Evolutionary conservation across 1,140 invertebrate genomes (phyloP), one percentile per base, ranked within the genome.

Genomic region (Megalopta genalis): DNA sequence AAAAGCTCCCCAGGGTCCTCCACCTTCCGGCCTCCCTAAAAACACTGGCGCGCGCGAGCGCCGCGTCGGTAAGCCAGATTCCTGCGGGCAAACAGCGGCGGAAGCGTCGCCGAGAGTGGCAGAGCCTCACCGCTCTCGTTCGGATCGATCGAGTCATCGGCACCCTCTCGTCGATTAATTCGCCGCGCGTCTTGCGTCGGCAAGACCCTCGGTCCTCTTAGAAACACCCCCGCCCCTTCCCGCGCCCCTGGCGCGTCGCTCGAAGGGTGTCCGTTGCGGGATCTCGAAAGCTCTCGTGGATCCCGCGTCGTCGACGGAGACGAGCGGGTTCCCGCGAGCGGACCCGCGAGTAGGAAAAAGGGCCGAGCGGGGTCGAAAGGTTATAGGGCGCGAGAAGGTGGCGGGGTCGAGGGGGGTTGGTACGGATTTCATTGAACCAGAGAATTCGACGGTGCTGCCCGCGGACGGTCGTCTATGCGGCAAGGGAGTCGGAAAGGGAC

Each of bases 401-500:
- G 70, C 64, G 42, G 39, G 23, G 46, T 52, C 25, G 52, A 46
- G 60, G 60, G 60, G 60, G 25, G 54, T 57, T 57, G 54, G 74
- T 80, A 75, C 65, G 70, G 75, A 87, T 89, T 64, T 85, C 89
- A 91, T 91, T 87, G 91, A 92, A 91, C 87, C 84, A 85, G 89
- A 85, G 89, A 91, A 91, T 87, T 89, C 85, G 83, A 87, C 84
- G 83, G 90, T 91, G 90, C 89, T 91, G 90, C 90, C 86, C 63
- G 57, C 87, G 74, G 66, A 83, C 73, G 82, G 77, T 57, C 54
- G 21, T 57, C 84, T 89, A 86, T 88, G 88, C 89, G 86, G 83
- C 83, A 87, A 86, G 87, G 84, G 71, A 82, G 67, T 23, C 76
- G 46, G 77, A 86, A 86, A 86, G 81, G 83, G 85, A 86, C 49